These are phyloP conservation scores for Sinocyclocheilus anshuiensis DNA, from an alignment of 2,113 vertebrate species.

Conservation along the genomic window DNA sequence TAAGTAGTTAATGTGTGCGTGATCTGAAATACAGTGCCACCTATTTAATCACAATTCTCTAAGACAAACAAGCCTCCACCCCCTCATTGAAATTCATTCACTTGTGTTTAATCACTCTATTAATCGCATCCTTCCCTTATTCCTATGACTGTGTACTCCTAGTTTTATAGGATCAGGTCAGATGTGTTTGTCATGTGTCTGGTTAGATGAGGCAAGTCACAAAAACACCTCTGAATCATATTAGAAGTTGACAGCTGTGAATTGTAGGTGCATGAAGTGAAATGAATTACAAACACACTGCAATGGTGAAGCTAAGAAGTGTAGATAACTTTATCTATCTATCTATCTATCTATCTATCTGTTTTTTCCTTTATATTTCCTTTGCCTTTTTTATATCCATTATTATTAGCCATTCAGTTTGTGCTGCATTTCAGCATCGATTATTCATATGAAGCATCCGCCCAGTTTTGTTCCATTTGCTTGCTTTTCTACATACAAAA, in stretches of 20 bases:
- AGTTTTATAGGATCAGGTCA: neutral
- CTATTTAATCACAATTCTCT: constrained; percentile 1
- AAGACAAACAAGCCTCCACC: neutral
- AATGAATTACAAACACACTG: neutral
- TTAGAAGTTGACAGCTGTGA: constrained; percentile 5
- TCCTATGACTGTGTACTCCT: neutral
- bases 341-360: neutral
- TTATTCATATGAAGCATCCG: constrained; percentile 16
- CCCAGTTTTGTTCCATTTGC: neutral
- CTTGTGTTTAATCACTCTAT: neutral
- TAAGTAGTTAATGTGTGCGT: neutral
- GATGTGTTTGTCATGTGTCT: constrained; percentile 10
- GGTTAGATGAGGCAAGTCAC: neutral
- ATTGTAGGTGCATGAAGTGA: neutral
- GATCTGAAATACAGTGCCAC: neutral
- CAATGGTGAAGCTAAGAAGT: neutral
- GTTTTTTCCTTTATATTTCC: neutral
- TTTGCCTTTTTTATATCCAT: neutral
- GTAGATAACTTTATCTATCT: neutral
- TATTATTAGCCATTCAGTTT: neutral
- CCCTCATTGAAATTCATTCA: constrained; percentile 9
- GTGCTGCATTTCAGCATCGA: constrained; percentile 14
- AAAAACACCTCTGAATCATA: constrained; percentile 12
- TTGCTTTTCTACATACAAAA: neutral
- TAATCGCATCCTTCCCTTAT: constrained; percentile 3